phyloP scores from a whole-genome alignment of 2,113 vertebrate species.

The Sprattus sprattus region DNA sequence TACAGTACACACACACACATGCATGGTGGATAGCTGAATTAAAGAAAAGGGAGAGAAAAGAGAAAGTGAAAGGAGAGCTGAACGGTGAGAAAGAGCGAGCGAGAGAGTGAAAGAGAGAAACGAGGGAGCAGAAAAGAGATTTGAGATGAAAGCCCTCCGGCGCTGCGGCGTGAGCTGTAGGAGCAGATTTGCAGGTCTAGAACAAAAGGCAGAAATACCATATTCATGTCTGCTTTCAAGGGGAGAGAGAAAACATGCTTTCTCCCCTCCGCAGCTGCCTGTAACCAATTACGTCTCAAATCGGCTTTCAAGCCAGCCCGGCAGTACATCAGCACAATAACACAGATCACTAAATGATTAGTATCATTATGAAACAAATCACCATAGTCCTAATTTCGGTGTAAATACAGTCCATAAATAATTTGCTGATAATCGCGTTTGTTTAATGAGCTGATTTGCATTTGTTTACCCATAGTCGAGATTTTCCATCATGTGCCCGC shows the following conservation, averaged over 20 bases:
- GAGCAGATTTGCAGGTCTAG: neutral
- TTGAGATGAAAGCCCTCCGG: neutral
- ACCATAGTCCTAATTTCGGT: slow-evolving; percentile 57
- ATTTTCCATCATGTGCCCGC: neutral
- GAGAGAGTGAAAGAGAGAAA: neutral
- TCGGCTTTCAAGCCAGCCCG: slow-evolving; percentile 27
- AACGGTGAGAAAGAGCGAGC: neutral
- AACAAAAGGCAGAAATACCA: slow-evolving; percentile 40
- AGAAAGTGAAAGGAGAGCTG: slow-evolving; percentile 2
- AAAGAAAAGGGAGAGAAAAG: too few relatives aligned
- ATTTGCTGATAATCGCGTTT: slow-evolving; percentile 54
- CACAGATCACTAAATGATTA: slow-evolving; percentile 37
- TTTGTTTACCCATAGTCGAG: slow-evolving; percentile 54
- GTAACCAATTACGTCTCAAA: slow-evolving; percentile 15
- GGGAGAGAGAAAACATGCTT: slow-evolving; percentile 32
- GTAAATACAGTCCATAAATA: slow-evolving; percentile 60
- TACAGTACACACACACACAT: slow-evolving; percentile 21
- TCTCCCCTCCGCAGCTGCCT: slow-evolving; percentile 20
- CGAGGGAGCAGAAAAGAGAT: neutral
- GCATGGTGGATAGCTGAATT: neutral
- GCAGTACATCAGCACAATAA: slow-evolving; percentile 33
- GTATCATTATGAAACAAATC: slow-evolving; percentile 30
- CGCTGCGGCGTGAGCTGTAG: neutral
- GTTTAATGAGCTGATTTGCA: slow-evolving; percentile 64
- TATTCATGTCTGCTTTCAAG: slow-evolving; percentile 42